Percentiles rank a stretch among this genome's conserved stretches.
phyloP scores from a whole-genome alignment of 2,888 invertebrate species.

The Drosophila incognita region DNA sequence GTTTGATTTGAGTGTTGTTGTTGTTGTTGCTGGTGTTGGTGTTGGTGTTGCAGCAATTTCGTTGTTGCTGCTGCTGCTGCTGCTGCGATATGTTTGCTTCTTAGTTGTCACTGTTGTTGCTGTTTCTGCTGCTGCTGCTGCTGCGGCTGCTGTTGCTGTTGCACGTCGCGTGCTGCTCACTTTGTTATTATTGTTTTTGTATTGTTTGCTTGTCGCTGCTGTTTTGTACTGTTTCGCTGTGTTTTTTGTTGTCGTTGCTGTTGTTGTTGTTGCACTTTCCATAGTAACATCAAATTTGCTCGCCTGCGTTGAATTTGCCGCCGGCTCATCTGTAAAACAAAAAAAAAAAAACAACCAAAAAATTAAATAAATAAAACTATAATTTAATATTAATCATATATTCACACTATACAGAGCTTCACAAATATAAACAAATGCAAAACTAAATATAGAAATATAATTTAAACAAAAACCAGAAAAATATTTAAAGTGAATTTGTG shows the following conservation, averaged over 20 bases:
- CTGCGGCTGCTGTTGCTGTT: conserved; percentile 60
- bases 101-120: conserved; percentile 58
- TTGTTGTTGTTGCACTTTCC: conserved; percentile 80
- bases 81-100: conserved; percentile 80
- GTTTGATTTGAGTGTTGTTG: conserved; percentile 53
- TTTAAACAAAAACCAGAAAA: neutral
- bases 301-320: conserved; percentile 72
- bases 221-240: conserved; percentile 72
- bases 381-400: neutral
- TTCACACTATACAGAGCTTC: neutral
- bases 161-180: conserved; percentile 64
- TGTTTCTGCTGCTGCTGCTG: conserved; percentile 43
- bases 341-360: conserved; percentile 14
- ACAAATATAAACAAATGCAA: neutral
- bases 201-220: conserved; percentile 56
- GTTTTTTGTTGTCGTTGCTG: conserved; percentile 42
- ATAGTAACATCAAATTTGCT: conserved; percentile 77
- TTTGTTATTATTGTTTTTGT: conserved; percentile 66
- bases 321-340: conserved; percentile 81
- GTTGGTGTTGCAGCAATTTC: conserved; percentile 37
- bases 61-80: conserved; percentile 54
- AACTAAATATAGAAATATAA: too few relatives aligned
- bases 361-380: conserved; percentile 8
- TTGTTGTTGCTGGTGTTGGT: conserved; percentile 31
- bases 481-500: neutral